These are phyloP conservation scores for Yponomeuta malinellus DNA, from an alignment of 2,888 invertebrate genomes.

Conservation along the genomic window DNA sequence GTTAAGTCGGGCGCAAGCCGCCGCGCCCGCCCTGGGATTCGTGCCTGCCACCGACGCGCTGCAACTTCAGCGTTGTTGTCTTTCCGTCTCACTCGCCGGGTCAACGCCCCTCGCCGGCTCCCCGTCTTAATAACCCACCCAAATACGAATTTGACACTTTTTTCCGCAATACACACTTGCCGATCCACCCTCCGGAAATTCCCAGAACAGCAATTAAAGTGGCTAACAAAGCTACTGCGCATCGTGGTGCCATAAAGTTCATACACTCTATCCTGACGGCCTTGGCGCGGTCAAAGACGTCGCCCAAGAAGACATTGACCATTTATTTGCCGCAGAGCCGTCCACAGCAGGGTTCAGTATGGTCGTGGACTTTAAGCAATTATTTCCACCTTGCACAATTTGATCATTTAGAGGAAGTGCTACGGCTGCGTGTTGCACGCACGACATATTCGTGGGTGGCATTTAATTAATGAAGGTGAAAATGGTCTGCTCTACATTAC, in stretches of 20 bases:
- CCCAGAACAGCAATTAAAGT: slow-evolving; percentile 6
- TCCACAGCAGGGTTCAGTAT: slow-evolving; percentile 46
- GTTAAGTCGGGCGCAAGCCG: slow-evolving; percentile 1
- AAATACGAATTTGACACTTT: slow-evolving; percentile 40
- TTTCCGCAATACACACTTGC: slow-evolving; percentile 27
- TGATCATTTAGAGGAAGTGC: slow-evolving; percentile 56
- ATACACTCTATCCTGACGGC: slow-evolving; percentile 58
- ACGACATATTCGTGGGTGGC: slow-evolving; percentile 42
- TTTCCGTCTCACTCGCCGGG: slow-evolving; percentile 65
- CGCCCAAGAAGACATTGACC: slow-evolving; percentile 59
- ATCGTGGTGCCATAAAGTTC: slow-evolving; percentile 45
- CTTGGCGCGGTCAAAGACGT: slow-evolving; percentile 65
- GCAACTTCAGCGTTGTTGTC: slow-evolving; percentile 72
- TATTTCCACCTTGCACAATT: slow-evolving; percentile 61
- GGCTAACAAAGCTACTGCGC: slow-evolving; percentile 19
- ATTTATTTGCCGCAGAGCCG: slow-evolving; percentile 33
- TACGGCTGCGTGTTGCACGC: slow-evolving; percentile 55
- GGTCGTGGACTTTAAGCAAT: slow-evolving; percentile 56
- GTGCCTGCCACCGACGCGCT: slow-evolving; percentile 35
- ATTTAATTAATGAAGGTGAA: slow-evolving; percentile 20
- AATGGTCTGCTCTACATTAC: background rate
- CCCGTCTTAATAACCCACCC: slow-evolving; percentile 66
- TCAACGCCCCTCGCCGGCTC: slow-evolving; percentile 61
- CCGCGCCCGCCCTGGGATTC: background rate
- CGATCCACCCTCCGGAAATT: background rate